A percentile compares a stretch with the other conserved stretches of the same genome.
These are phyloP conservation scores for Holothuria leucospilota DNA, from an alignment of 53 echinoderm and acorn worm genomes.

Conservation along the genomic window DNA sequence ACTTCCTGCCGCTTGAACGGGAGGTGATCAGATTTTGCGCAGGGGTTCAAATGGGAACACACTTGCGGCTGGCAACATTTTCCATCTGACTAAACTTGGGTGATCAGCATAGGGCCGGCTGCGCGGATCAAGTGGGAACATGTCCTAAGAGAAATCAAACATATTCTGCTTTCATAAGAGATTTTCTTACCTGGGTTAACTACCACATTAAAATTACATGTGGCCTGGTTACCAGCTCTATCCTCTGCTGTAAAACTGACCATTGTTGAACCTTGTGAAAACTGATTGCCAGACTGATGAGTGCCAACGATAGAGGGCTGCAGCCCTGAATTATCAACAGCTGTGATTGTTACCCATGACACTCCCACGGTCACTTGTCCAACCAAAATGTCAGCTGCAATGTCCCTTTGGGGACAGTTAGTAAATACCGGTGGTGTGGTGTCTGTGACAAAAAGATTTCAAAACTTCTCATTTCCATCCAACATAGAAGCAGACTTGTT, in stretches of 20 bases:
- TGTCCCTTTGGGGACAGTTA: conserved; percentile 55
- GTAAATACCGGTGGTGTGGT: conserved; percentile 56
- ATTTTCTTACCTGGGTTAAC: conserved; percentile 6
- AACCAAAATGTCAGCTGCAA: neutral
- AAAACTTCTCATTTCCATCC: too few relatives aligned
- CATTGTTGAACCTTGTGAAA: conserved; percentile 64
- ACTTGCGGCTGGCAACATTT: too few relatives aligned
- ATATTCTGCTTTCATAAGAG: neutral
- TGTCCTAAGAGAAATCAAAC: too few relatives aligned
- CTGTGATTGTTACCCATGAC: conserved; percentile 58
- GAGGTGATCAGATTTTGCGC: too few relatives aligned
- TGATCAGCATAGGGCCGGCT: too few relatives aligned
- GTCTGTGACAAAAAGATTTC: conserved; percentile 22
- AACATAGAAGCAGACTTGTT: too few relatives aligned
- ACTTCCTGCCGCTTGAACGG: too few relatives aligned
- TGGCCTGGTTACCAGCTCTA: conserved; percentile 51
- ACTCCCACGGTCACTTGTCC: conserved; percentile 4
- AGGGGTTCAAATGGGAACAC: too few relatives aligned
- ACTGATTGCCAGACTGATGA: conserved; percentile 47
- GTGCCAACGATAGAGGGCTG: neutral
- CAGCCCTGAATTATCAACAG: conserved; percentile 47
- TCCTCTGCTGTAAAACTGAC: conserved; percentile 66
- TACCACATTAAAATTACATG: conserved; percentile 64
- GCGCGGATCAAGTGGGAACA: too few relatives aligned
- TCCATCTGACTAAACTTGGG: too few relatives aligned